Evolutionary conservation across 2,113 vertebrate species (phyloP), one percentile per base, ranked within the genome.

Genomic region (Albula glossodonta): DNA sequence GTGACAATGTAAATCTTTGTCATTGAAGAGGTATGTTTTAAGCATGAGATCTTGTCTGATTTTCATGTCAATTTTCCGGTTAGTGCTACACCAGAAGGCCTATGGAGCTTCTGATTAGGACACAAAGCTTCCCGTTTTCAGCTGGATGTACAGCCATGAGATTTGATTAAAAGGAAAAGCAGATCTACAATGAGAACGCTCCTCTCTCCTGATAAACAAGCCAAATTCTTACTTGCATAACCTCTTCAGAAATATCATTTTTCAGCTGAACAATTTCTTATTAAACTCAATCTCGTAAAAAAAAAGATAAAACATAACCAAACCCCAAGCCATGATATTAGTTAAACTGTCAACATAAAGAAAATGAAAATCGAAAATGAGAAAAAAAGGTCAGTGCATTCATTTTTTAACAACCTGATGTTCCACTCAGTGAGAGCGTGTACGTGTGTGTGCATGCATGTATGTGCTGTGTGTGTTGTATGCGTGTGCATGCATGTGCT

Each of bases 181-280:
- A 79, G 78, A 49, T 49, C 74, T 78, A 78, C 31, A 1, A 12
- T 48, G 41, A 78, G 8, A 49, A 79, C 41, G 1, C 12, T 48
- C 78, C 2, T 79, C 77, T 49, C 25, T 78, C 15, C 78, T 17
- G 31, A 50, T 50, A 79, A 13, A 79, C 41, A 79, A 79, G 48
- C 17, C 15, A 15, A 79, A 79, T 25, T 50, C 49, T 17, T 12
- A 6, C 31, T 49, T 79, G 31, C 8, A 6, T 48, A 48, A 48
- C 17, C 49, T 49, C 41, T 49, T 48, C 12, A 48, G 41, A 11
- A 78, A 50, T 79, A 79, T 79, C 12, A 48, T 50, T 79, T 48
- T 50, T 79, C 78, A 79, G n/a, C 78, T 79, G 53, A 82, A 12
- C 53, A 56, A 82, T 11, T 82, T 52, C 80, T 82, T 53, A 82